A percentile compares a stretch with the other conserved stretches of the same genome.
These are phyloP conservation scores for Antheraea assamensis DNA, from an alignment of 2,888 invertebrate genomes.

Conservation along the genomic window DNA sequence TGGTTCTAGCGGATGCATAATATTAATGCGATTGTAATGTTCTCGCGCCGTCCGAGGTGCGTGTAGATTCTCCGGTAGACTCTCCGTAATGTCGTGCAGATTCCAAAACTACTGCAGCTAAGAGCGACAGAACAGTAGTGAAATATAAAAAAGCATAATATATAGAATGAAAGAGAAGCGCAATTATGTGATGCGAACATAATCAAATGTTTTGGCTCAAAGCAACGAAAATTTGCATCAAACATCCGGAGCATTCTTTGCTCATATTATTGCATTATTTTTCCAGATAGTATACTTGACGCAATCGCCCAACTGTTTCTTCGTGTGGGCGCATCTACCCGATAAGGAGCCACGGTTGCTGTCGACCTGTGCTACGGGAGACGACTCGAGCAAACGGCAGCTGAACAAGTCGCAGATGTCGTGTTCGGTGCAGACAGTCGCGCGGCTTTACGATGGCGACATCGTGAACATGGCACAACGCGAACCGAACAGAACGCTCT, in stretches of 20 bases:
- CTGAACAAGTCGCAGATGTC: constrained; percentile 64
- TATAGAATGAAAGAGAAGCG: too few species aligned
- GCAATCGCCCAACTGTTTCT: constrained; percentile 66
- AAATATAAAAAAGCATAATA: too few species aligned
- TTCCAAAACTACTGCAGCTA: too few species aligned
- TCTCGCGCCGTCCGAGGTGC: too few species aligned
- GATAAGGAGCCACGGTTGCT: constrained; percentile 48
- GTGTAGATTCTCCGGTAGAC: too few species aligned
- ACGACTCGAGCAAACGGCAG: constrained; percentile 55
- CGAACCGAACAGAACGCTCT: constrained; percentile 66
- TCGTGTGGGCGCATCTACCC: constrained; percentile 58
- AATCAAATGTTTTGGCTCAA: too few species aligned
- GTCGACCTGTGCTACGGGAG: constrained; percentile 62
- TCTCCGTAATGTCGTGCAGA: too few species aligned
- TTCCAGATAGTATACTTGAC: constrained; percentile 70
- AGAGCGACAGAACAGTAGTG: too few species aligned
- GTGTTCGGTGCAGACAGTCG: constrained; percentile 64
- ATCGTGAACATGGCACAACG: constrained; percentile 63
- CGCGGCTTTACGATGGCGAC: constrained; percentile 60
- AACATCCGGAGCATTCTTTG: background rate
- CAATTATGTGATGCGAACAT: too few species aligned
- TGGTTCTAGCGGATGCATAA: too few species aligned
- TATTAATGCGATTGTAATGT: too few species aligned
- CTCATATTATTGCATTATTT: constrained; percentile 1
- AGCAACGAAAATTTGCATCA: background rate